A percentile compares a stretch with the other conserved stretches of the same genome.
Conservation (phyloP, 37 sponge, comb jelly and placozoan genomes). For the Ephydatia muelleri region DNA sequence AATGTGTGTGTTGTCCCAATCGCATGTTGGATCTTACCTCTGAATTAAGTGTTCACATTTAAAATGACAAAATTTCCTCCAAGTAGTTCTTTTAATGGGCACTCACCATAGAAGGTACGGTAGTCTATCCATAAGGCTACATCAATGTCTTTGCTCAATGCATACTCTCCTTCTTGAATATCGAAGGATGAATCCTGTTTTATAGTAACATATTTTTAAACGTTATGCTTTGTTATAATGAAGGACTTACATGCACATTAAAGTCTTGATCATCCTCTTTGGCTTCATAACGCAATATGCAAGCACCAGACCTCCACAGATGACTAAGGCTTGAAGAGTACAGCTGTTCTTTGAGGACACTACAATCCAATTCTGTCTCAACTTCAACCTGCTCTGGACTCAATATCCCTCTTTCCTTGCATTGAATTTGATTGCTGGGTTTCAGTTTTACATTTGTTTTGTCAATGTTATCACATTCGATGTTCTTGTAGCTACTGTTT, state of each 20-base stretch:
- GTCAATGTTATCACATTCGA: no score
- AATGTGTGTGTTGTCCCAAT: background rate
- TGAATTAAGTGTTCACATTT: background rate
- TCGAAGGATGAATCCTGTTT: background rate
- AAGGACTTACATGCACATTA: background rate
- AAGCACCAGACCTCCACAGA: background rate
- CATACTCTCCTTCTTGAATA: background rate
- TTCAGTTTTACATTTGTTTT: no score
- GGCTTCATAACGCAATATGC: background rate
- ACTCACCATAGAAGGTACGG: background rate
- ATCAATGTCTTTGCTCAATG: background rate
- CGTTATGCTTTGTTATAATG: background rate
- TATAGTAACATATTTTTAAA: background rate
- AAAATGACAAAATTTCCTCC: background rate
- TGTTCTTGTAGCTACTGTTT: background rate
- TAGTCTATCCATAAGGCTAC: background rate
- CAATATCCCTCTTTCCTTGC: no score
- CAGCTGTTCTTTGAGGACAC: background rate
- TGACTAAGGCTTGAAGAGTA: background rate
- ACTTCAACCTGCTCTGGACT: no score
- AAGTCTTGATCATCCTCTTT: slow-evolving; percentile 1
- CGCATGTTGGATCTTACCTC: background rate
- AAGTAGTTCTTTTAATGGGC: background rate
- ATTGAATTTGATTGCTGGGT: no score
- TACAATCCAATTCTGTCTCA: no score